These are phyloP conservation scores for Micrasema longulum DNA, from an alignment of 1,140 invertebrate species.

Conservation along the genomic window DNA sequence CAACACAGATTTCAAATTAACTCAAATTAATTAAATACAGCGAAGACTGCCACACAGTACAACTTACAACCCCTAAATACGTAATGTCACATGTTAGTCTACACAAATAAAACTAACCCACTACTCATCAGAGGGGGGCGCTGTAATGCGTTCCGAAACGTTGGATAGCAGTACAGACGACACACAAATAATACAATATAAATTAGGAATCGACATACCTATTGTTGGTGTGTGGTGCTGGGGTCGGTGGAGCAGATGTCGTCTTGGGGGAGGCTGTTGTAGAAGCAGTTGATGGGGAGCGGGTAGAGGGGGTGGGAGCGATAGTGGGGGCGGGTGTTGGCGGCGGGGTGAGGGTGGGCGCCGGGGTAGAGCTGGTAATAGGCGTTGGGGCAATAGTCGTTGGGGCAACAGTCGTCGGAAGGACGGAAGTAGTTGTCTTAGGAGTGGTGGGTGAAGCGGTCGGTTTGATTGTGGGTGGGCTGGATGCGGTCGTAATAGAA, in stretches of 20 bases:
- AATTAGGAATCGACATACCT: no score
- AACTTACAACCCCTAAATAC: no score
- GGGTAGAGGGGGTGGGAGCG: conserved; percentile 11
- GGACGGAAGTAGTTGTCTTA: conserved; percentile 48
- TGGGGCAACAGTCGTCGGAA: background rate
- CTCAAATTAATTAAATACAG: no score
- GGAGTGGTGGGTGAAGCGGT: background rate
- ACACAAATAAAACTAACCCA: no score
- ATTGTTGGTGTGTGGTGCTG: background rate
- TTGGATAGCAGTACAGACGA: no score
- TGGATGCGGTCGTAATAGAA: background rate
- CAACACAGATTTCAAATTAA: no score
- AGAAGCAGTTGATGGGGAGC: conserved; percentile 53
- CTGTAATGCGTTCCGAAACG: no score
- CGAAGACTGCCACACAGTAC: no score
- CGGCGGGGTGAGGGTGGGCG: conserved; percentile 31
- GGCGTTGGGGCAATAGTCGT: background rate
- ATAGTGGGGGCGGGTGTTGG: background rate
- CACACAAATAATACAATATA: no score
- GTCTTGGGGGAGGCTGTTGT: conserved; percentile 45
- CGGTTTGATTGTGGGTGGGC: conserved; percentile 14
- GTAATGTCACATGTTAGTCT: no score
- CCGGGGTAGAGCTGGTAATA: conserved; percentile 16
- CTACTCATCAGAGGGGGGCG: no score
- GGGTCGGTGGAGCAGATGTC: background rate